phyloP scores from a whole-genome alignment of 1,140 invertebrate genomes.

The Mycetomoellerius zeteki region DNA sequence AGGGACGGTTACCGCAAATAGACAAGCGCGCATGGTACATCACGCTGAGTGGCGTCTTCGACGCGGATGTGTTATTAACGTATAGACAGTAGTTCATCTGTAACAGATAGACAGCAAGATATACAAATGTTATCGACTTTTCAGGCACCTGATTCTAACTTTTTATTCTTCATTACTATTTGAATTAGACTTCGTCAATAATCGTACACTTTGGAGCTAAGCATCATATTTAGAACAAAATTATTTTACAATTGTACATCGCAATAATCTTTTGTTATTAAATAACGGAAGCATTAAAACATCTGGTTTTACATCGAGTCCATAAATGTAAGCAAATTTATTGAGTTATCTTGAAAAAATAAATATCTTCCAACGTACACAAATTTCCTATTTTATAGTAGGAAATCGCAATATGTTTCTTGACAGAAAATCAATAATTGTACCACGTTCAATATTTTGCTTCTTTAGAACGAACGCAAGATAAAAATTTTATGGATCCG shows the following conservation, averaged over 20 bases:
- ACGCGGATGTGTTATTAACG: conserved; percentile 49
- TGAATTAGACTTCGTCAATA: not conserved
- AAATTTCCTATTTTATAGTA: not conserved
- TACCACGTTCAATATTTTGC: not conserved
- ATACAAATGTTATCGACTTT: not conserved
- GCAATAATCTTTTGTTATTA: not conserved
- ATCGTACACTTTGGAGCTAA: not conserved
- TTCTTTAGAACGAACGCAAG: not conserved
- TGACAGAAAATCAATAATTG: not conserved
- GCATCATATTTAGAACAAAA: not conserved
- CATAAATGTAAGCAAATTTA: not conserved
- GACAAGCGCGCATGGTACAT: conserved; percentile 64
- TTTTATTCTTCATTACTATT: not conserved
- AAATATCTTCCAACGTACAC: not conserved
- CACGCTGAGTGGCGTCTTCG: conserved; percentile 43
- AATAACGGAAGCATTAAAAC: not conserved
- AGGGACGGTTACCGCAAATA: conserved; percentile 73
- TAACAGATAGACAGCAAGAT: not conserved
- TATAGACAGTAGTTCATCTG: not conserved
- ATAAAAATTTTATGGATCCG: conserved; percentile 1
- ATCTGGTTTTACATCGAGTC: not conserved
- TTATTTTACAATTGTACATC: not conserved
- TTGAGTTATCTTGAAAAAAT: not conserved
- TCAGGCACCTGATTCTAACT: not conserved
- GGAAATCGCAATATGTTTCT: not conserved